Evolutionary conservation across 2,888 invertebrate species (phyloP).

Genomic region (Caenorhabditis drosophilae): DNA sequence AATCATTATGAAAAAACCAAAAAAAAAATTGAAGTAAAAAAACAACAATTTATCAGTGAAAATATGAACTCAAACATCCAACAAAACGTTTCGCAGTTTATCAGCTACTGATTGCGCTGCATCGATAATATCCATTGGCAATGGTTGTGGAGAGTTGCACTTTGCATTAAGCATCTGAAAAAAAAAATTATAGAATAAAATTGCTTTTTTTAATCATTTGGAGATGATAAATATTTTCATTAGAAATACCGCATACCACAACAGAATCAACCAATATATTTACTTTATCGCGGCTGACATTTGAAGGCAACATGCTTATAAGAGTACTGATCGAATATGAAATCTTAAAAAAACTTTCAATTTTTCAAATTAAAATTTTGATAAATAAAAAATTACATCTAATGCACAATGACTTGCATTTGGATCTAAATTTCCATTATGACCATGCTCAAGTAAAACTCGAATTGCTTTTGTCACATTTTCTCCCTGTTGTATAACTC

Average conservation of each 20-base stretch:
- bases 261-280: slow-evolving; percentile 21
- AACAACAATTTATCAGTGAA: too few relatives aligned
- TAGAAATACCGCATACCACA: too few relatives aligned
- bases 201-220: background rate
- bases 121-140: slow-evolving; percentile 16
- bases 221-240: slow-evolving; percentile 3
- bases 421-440: slow-evolving; percentile 29
- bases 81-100: slow-evolving; percentile 12
- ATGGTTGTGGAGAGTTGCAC: slow-evolving; percentile 22
- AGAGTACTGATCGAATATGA: slow-evolving; percentile 17
- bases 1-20: background rate
- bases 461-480: slow-evolving; percentile 20
- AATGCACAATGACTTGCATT: slow-evolving; percentile 22
- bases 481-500: slow-evolving; percentile 32
- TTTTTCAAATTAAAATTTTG: background rate
- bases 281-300: slow-evolving; percentile 20
- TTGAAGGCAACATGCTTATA: slow-evolving; percentile 21
- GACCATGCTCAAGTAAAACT: slow-evolving; percentile 20
- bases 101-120: slow-evolving; percentile 24
- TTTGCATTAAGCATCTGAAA: slow-evolving; percentile 35
- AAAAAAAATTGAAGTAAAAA: too few relatives aligned
- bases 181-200: background rate
- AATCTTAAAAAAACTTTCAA: background rate
- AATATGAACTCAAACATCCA: background rate
- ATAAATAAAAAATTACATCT: slow-evolving; percentile 9